Evolutionary conservation across 2,797 vertebrate genomes (phyloP).

Genomic region (Cheirogaleus major): DNA sequence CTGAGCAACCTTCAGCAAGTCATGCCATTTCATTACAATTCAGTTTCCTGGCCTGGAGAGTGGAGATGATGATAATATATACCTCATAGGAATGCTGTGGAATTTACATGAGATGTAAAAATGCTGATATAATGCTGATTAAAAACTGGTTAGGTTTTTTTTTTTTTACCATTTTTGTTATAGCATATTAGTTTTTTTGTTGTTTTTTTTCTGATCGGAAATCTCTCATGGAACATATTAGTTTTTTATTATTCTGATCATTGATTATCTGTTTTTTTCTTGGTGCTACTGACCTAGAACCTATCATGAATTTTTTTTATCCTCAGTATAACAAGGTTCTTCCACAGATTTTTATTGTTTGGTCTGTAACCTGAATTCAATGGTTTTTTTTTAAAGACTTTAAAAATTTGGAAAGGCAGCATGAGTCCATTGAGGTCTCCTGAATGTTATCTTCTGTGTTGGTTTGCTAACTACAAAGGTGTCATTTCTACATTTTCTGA

Average conservation of each 20-base stretch:
- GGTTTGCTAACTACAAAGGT: conserved; percentile 58
- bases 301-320: neutral
- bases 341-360: neutral
- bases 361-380: neutral
- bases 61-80: neutral
- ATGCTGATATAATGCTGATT: neutral
- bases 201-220: no score
- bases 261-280: neutral
- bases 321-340: neutral
- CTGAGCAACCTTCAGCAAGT: neutral
- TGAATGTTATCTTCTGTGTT: neutral
- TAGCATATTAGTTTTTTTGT: neutral
- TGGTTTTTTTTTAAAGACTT: neutral
- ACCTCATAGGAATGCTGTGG: neutral
- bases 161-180: neutral
- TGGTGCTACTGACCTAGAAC: neutral
- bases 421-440: neutral
- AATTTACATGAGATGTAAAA: neutral
- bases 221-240: no score
- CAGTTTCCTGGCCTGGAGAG: neutral
- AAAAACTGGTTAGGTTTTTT: neutral
- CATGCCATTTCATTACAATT: neutral
- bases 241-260: conserved; percentile 4
- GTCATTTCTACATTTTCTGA: neutral
- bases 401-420: neutral